Base-by-base conservation (phyloP, 2,797 vertebrate genomes). In the Spinus olivaceus region DNA sequence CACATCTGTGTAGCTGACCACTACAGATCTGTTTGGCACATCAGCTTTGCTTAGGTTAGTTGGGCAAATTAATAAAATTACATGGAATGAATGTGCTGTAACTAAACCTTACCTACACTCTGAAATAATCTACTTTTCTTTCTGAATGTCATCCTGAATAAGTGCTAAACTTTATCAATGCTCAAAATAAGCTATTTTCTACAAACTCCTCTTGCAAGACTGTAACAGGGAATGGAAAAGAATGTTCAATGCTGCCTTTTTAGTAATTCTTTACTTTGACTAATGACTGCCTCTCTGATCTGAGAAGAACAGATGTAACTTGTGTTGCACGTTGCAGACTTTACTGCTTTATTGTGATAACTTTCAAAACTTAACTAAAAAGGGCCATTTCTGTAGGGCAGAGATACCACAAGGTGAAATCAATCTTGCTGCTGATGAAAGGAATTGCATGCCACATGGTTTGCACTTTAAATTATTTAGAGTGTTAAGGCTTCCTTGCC, bases 381-480 rank as follows among this genome's bases (percentile, higher is more conserved):
- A 92, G 92, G 92, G 39, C 33, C 54, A 51, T 95, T 97, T 88
- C 79, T 96, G 85, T 94, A 96, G 63, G 94, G 65, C 61, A 96
- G 81, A 97, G 72, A 92, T 73, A 90, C n/a, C 61, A 79, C 37
- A 46, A 92, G 77, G 83, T 80, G 93, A 96, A 97, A 96, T 96
- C 94, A 91, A 94, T 97, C 91, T 96, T 96, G 37, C 86, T 72
- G 81, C 66, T 88, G 44, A 92, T 96, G 71, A 92, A 96, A 96
- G 88, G 56, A 96, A 91, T 90, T 86, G 73, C 54, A 46, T 85
- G 84, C 66, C 72, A 72, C 82, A 85, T 37, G 69, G 76, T 83
- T 71, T 74, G 84, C 77, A 69, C 81, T 96, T 95, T 95, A 97
- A 97, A 97, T 97, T 97, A 97, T 97, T 97, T 92, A 97, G 59